Evolutionary conservation across 2,888 invertebrate species (phyloP).

Genomic region (Cantharis lateralis): DNA sequence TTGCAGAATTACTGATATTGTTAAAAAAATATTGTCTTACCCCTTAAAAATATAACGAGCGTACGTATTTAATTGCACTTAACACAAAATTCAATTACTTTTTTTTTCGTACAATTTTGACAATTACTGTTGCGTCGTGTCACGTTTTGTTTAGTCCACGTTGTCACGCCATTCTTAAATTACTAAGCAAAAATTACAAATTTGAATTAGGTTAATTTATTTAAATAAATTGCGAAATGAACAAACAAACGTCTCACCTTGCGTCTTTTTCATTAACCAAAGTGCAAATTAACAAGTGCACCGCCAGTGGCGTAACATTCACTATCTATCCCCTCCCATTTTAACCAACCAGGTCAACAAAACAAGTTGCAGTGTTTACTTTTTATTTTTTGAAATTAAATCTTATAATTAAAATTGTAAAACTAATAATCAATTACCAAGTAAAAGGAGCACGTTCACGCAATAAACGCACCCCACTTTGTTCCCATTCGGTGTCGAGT

Average conservation of each 20-base stretch:
- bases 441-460: slow-evolving; percentile 92
- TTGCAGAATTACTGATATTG: not conserved
- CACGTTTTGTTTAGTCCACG: slow-evolving; percentile 1
- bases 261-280: not conserved
- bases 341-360: not conserved
- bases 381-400: not conserved
- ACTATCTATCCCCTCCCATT: not conserved
- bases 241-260: not conserved
- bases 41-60: not conserved
- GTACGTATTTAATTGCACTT: slow-evolving; percentile 11
- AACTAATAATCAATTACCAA: slow-evolving; percentile 66
- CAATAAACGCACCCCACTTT: slow-evolving; percentile 80
- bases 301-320: not conserved
- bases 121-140: not conserved
- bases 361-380: not conserved
- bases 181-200: not conserved
- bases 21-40: not conserved
- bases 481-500: slow-evolving; percentile 81
- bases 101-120: not conserved
- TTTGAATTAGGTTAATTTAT: not conserved
- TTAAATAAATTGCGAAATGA: not conserved
- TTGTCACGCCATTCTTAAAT: slow-evolving; percentile 3
- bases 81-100: slow-evolving; percentile 4
- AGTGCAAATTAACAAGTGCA: not conserved
- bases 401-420: not conserved